Evolutionary conservation across 2,888 invertebrate species (phyloP).

Genomic region (Dicyrtomina minuta): DNA sequence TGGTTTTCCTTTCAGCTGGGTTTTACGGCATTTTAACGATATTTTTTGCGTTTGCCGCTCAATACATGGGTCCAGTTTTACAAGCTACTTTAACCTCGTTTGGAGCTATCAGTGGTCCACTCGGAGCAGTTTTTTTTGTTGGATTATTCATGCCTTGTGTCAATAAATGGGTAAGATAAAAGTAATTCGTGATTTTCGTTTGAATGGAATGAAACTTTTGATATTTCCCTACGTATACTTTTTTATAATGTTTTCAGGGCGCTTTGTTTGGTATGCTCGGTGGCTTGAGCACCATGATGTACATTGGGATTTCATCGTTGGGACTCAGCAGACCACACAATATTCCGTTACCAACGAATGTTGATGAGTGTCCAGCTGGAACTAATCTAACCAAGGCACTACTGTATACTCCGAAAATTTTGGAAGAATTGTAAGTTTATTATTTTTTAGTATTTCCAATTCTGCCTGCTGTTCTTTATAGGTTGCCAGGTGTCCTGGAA

Average conservation of each 20-base stretch:
- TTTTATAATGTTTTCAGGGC: too few relatives aligned
- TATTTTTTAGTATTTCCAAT: too few relatives aligned
- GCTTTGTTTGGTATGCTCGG: too few relatives aligned
- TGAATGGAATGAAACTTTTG: too few relatives aligned
- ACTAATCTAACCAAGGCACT: constrained; percentile 3
- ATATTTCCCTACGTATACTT: too few relatives aligned
- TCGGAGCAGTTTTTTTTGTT: constrained; percentile 46
- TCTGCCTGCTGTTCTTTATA: too few relatives aligned
- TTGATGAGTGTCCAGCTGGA: too few relatives aligned
- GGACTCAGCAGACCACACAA: constrained; percentile 36
- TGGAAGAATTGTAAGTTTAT: too few relatives aligned
- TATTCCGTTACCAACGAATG: constrained; percentile 43
- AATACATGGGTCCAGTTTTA: too few relatives aligned
- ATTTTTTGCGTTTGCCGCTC: constrained; percentile 35
- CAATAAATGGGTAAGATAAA: constrained; percentile 44
- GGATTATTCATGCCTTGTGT: constrained; percentile 49
- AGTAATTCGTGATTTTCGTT: background rate
- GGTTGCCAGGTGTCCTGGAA: too few relatives aligned
- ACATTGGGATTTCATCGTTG: constrained; percentile 45
- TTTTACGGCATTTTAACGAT: constrained; percentile 46
- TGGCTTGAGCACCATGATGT: constrained; percentile 42
- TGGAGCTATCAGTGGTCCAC: constrained; percentile 46
- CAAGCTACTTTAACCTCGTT: too few relatives aligned
- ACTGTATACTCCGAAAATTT: too few relatives aligned
- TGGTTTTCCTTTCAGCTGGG: constrained; percentile 37